Percentiles rank a stretch among this genome's conserved stretches.
Conservation (phyloP, 35 echinoderm and acorn worm species). For the Anneissia japonica region DNA sequence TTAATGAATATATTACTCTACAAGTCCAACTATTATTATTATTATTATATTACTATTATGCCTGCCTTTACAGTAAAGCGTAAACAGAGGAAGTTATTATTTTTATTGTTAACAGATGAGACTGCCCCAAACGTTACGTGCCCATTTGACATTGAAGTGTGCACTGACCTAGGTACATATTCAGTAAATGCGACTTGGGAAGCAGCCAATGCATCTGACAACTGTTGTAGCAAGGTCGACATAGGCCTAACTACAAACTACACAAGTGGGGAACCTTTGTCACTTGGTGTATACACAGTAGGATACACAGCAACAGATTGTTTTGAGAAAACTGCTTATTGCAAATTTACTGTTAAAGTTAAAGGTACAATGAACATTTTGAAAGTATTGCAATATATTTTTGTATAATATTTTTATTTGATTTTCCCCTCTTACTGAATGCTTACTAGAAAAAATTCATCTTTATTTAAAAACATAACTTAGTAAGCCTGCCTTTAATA, state of each 20-base stretch:
- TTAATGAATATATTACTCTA: too few species aligned
- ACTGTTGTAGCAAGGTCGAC: not conserved
- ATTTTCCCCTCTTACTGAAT: too few species aligned
- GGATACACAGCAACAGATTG: not conserved
- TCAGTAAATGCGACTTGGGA: not conserved
- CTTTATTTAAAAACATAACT: too few species aligned
- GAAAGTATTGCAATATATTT: too few species aligned
- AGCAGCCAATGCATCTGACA: not conserved
- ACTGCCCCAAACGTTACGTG: not conserved
- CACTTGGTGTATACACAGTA: not conserved
- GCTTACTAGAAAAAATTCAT: too few species aligned
- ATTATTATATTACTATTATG: too few species aligned
- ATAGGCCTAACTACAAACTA: not conserved
- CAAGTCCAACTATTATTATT: too few species aligned
- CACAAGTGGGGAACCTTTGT: not conserved
- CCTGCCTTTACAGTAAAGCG: too few species aligned
- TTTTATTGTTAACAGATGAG: not conserved
- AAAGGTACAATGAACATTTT: too few species aligned
- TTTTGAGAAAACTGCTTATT: not conserved
- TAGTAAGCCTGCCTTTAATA: too few species aligned
- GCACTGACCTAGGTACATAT: not conserved
- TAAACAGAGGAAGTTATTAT: too few species aligned
- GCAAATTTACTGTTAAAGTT: not conserved
- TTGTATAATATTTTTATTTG: too few species aligned
- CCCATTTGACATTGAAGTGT: not conserved